Conservation (phyloP, 53 echinoderm and acorn worm genomes). For the Pentamera pediparva region DNA sequence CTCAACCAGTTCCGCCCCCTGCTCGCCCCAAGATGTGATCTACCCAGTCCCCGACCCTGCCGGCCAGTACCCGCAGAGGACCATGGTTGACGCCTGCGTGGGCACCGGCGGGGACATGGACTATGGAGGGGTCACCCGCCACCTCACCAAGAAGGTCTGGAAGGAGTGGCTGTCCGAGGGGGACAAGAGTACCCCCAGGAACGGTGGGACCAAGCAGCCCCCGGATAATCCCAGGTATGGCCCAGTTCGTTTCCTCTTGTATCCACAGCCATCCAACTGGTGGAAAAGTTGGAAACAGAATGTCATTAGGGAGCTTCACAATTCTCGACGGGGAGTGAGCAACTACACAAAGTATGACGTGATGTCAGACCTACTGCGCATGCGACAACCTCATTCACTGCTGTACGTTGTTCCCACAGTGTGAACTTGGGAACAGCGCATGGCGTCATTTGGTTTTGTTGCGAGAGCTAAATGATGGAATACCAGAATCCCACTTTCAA, state of each 20-base stretch:
- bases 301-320: no score
- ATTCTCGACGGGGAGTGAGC: no score
- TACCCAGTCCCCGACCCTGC: constrained; percentile 39
- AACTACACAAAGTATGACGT: neutral
- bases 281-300: no score
- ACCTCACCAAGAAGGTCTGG: constrained; percentile 39
- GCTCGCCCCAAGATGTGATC: constrained; percentile 78
- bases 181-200: constrained; percentile 4
- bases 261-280: no score
- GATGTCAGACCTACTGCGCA: no score
- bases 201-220: neutral
- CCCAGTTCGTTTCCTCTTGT: neutral
- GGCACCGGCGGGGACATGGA: constrained; percentile 39
- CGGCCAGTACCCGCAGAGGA: constrained; percentile 29
- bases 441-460: no score
- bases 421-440: neutral
- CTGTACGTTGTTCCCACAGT: neutral
- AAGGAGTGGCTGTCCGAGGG: constrained; percentile 10
- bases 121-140: constrained; percentile 21
- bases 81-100: constrained; percentile 45
- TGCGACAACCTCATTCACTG: no score
- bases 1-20: constrained; percentile 60
- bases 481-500: no score
- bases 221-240: constrained; percentile 9
- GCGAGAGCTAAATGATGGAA: no score